A percentile compares a stretch with the other conserved stretches of the same genome.
These are phyloP conservation scores for Aleadryas rufinucha DNA, from an alignment of 2,113 vertebrate species.

Conservation along the genomic window DNA sequence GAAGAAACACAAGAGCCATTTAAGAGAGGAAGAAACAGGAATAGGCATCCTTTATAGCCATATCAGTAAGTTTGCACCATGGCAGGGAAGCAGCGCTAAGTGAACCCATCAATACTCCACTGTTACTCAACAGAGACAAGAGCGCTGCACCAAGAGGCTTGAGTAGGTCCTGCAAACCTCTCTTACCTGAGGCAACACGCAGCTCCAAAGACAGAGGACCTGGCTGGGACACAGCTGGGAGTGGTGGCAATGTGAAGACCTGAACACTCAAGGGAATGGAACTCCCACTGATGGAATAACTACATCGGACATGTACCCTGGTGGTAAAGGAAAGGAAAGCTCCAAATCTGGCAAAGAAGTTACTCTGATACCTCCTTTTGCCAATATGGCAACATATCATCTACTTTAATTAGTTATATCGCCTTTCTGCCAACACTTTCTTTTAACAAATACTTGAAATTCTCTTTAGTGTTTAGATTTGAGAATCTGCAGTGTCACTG, in stretches of 20 bases:
- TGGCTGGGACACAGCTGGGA: background rate
- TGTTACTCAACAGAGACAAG: background rate
- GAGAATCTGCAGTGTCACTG: background rate
- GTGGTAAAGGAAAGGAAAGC: background rate
- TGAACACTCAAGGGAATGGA: constrained; percentile 9
- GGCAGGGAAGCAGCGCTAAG: background rate
- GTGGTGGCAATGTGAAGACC: background rate
- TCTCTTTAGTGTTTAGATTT: background rate
- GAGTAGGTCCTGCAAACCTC: background rate
- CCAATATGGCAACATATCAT: background rate
- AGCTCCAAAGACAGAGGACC: constrained; percentile 63
- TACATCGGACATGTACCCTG: constrained; percentile 58
- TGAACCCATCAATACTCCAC: background rate
- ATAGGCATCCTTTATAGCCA: background rate
- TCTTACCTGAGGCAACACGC: constrained; percentile 52
- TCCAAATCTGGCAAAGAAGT: too few relatives aligned
- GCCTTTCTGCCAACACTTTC: background rate
- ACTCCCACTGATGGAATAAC: background rate
- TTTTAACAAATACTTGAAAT: background rate
- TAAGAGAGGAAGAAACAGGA: background rate
- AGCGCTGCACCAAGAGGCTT: background rate
- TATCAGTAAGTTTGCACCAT: background rate
- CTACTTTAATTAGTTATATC: background rate
- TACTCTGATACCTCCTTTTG: background rate
- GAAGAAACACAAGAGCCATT: background rate